Conservation (phyloP, 2,113 vertebrate species). For the Hydropotes inermis region DNA sequence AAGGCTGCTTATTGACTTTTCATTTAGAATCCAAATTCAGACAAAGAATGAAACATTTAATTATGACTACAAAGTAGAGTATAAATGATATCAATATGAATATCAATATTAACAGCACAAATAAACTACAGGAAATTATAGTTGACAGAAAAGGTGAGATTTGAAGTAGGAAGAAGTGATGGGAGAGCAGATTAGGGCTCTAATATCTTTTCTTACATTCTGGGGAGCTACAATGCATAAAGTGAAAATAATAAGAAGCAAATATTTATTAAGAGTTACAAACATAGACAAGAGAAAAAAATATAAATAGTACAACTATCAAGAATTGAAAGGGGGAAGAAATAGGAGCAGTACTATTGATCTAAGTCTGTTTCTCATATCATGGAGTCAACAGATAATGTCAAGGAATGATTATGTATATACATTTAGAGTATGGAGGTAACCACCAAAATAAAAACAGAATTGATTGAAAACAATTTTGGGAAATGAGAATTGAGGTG, state of each 20-base stretch:
- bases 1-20: background rate
- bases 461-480: background rate
- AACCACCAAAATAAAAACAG: background rate
- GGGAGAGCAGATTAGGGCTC: background rate
- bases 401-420: background rate
- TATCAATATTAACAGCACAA: background rate
- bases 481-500: background rate
- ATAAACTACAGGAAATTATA: background rate
- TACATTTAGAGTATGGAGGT: background rate
- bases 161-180: background rate
- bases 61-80: background rate
- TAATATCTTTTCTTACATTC: background rate
- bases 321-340: background rate
- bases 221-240: background rate
- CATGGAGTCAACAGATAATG: background rate
- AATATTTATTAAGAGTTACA: background rate
- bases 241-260: background rate
- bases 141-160: background rate
- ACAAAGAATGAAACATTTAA: background rate
- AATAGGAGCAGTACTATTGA: background rate
- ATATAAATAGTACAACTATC: background rate
- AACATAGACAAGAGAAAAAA: background rate
- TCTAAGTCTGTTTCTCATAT: background rate
- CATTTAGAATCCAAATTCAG: background rate
- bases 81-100: background rate